Base-by-base conservation (phyloP, 2,113 vertebrate species). In the Oryzias melastigma region DNA sequence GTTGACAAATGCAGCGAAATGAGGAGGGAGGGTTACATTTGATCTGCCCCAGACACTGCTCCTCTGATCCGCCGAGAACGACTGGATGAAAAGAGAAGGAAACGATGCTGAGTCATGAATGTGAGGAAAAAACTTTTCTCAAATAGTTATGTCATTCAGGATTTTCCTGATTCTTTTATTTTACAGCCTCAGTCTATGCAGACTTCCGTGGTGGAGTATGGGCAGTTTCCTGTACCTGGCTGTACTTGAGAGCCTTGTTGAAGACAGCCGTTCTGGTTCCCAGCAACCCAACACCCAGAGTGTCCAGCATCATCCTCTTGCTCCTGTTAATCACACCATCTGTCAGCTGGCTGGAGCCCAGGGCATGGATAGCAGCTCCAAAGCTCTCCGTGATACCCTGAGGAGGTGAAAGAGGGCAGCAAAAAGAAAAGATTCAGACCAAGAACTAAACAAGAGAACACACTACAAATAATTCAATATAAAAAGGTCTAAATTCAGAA, bases 251-350 rank as follows among this genome's bases (percentile, higher is more conserved):
- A 61, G 82, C 92, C 82, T 92, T 95, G 54, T 92, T 89, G 78
- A 93, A 97, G 83, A 97, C 94, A 12, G 91, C 87, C 0, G 94
- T 96, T 47, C 69, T 88, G 71, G 91, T 93, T 55, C 96, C 96
- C 57, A 95, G 85, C 45, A 97, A 82, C 0, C 95, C 96, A 4
- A 95, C 95, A 0, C 96, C 96, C 44, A 97, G 90, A 0, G 94
- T 93, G 75, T 98, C 95, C 75, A 98, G 90, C 86, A 98, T 95
- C 96, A 98, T 97, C 78, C 94, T 80, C 73, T 98, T 97, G 88
- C 95, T 96, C 76, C 93, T 92, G 60, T 80, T 88, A 68, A 98
- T 88, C 42, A 94, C 91, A 4, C 24, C 65, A 48, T 95, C 92
- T 3, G 95, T 96, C 83, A 97, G 85, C 62, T 95, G 94, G 49